Base-by-base conservation (phyloP, 1,140 invertebrate genomes). In the Acyrthosiphon pisum region DNA sequence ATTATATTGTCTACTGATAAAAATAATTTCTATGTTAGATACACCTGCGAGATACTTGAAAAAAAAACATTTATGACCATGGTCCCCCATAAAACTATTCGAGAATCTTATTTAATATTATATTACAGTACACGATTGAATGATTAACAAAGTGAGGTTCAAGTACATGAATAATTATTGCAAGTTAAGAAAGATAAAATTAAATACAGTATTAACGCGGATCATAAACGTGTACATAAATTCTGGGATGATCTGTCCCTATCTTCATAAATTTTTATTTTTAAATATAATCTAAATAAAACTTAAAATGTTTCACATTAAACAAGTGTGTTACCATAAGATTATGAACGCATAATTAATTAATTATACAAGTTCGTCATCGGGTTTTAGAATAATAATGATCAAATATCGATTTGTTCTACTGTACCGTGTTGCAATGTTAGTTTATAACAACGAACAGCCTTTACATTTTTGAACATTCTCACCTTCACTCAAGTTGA, bases 401-500 rank as follows among this genome's bases (percentile, higher is more conserved):
- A 50, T 50, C 68, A 84, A 48, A 46, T 53, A 6, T 30, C n/a
- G 53, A 86, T 92, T 92, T 81, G 90, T 92, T 83, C 90, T 50
- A 81, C n/a, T 37, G 76, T 83, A 83, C 68, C 44, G 48, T 46
- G n/a, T 68, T 68, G 22, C 6, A 37, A 41, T 22, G 18, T 26
- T 26, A 30, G 44, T 30, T 93, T 84, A 93, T 83, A 86, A 56
- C 81, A 93, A 30, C 8, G 91, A 86, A 93, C 91, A 93, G 26
- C 91, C 91, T 93, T 93, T 93, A 86, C 91, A 93, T 50, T 93
- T 93, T 56, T 93, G 91, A 56, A 93, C 91, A 41, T 86, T 93
- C 2, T 93, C 91, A 2, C 91, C 91, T 50, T 93, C 91, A 41
- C 81, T 84, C 22, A 93, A 56, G 37, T n/a, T 93, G 11, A 93